Evolutionary conservation across 2,113 vertebrate genomes (phyloP), one percentile per base, ranked within the genome.

Genomic region (Brienomyrus brachyistius): DNA sequence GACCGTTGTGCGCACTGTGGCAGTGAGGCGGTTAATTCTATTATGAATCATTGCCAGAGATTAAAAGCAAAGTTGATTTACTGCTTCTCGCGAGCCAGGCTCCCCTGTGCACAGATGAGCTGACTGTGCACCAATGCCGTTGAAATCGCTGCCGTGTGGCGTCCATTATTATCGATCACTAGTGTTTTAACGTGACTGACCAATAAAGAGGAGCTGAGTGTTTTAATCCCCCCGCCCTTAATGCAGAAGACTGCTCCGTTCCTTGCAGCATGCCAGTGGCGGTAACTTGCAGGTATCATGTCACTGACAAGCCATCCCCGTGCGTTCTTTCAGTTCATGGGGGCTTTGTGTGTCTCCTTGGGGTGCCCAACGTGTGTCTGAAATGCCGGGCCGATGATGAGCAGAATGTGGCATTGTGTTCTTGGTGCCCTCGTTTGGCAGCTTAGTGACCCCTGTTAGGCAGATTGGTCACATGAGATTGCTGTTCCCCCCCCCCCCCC

Each of bases 1-100:
- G 8, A 80, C 62, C 27, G 0, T 66, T 85, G n/a, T 56, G 50
- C 19, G 10, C 54, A 19, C 86, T 56, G 45, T 70, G 88, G 80
- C 80, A 86, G 87, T 48, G 52, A 90, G 89, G 91, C 88, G 87
- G 88, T 91, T 92, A 88, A 93, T 94, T 93, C 94, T 91, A 95
- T 95, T 93, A 93, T 92, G 92, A 95, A 93, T 93, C 94, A 93
- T 91, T 94, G 92, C 90, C 89, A 23, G 48, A 95, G 93, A 95
- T 95, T 95, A 95, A 95, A 95, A 93, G 93, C 90, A 92, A 92
- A 93, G 91, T 90, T 95, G 94, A 95, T 95, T 94, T 94, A 95
- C 94, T 91, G 92, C 82, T 87, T 66, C 90, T 90, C 17, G 86
- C 89, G 56, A 52, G 87, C 91, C 62, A 88, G 88, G 89, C 89